Conservation (phyloP, 2,888 invertebrate genomes). For the Nipponacmea schrenckii region DNA sequence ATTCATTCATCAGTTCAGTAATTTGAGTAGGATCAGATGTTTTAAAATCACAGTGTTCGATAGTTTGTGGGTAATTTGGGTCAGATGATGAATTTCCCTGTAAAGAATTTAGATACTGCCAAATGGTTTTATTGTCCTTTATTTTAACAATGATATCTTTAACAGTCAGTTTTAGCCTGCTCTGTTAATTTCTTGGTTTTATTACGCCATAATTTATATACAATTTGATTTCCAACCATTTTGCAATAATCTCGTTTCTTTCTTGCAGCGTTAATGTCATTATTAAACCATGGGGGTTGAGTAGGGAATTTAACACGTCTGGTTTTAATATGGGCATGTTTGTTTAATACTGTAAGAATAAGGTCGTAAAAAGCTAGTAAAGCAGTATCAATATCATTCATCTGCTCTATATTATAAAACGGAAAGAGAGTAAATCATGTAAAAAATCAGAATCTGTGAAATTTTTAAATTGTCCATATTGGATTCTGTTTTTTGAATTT, state of each 20-base stretch:
- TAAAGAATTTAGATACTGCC: neutral
- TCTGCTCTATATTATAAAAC: neutral
- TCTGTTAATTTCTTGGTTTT: neutral
- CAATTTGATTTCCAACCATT: neutral
- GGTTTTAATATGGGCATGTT: too few species aligned
- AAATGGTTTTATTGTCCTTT: neutral
- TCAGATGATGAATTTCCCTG: neutral
- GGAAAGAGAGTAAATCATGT: too few species aligned
- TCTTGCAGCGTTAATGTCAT: too few species aligned
- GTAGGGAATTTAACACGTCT: too few species aligned
- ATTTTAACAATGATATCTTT: too few species aligned
- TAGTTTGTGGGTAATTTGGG: conserved; percentile 1
- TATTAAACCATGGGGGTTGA: too few species aligned
- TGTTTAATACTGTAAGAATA: too few species aligned
- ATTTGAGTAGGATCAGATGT: neutral
- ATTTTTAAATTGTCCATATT: too few species aligned
- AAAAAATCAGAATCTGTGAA: too few species aligned
- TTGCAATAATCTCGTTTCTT: neutral
- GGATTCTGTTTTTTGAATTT: too few species aligned
- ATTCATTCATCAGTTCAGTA: neutral
- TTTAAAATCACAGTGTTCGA: neutral
- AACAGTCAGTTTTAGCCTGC: neutral
- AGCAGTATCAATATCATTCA: too few species aligned
- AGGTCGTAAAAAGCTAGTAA: too few species aligned
- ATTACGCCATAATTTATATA: conserved; percentile 1